These are phyloP conservation scores for Todus mexicanus DNA, from an alignment of 2,797 vertebrate genomes.

Conservation along the genomic window DNA sequence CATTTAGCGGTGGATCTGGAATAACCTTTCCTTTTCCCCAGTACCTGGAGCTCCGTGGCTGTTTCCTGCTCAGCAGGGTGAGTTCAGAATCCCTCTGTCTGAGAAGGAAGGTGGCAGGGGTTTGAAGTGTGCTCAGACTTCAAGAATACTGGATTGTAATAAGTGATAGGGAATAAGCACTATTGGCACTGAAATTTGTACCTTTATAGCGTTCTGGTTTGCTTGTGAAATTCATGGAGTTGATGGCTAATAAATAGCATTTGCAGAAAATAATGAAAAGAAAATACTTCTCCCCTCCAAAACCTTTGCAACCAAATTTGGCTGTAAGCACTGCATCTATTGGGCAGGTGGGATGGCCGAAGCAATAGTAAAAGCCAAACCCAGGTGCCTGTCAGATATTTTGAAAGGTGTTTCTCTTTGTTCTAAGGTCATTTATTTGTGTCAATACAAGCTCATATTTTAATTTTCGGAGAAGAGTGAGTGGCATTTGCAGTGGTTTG, in stretches of 20 bases:
- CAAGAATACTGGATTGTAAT: background rate
- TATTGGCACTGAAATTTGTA: background rate
- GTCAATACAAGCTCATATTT: background rate
- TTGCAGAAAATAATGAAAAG: background rate
- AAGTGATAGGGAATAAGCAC: background rate
- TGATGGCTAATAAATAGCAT: background rate
- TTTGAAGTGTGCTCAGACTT: background rate
- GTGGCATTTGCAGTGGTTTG: background rate
- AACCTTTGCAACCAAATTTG: background rate
- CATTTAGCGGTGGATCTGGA: background rate
- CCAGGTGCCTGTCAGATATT: background rate
- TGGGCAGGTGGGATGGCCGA: background rate
- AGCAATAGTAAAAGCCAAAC: background rate
- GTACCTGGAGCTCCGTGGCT: background rate
- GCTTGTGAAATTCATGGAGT: background rate
- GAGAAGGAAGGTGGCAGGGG: background rate
- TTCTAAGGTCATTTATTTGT: background rate
- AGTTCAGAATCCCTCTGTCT: background rate
- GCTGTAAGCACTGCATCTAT: background rate
- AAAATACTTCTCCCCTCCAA: background rate
- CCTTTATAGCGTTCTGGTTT: background rate
- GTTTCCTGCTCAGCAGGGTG: background rate
- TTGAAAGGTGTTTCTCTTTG: background rate
- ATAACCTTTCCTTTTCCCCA: background rate
- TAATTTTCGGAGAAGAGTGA: background rate